These are phyloP conservation scores for Sebastes oblongus DNA, from an alignment of 2,797 vertebrate species.

Conservation along the genomic window DNA sequence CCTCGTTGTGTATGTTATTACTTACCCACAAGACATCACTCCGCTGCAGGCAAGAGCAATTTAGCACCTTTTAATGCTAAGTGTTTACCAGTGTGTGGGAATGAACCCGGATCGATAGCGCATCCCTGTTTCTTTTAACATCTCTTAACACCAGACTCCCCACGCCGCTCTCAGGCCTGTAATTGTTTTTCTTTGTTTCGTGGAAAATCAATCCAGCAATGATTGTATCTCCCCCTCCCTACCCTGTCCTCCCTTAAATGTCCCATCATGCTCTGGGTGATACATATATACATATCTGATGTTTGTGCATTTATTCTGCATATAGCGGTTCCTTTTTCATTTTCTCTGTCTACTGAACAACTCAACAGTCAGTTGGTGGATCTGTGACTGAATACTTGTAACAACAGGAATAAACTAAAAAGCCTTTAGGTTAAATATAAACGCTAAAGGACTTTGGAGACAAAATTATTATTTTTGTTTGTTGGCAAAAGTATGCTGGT, in stretches of 20 bases:
- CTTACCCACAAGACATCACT: slow-evolving; percentile 40
- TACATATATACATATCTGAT: neutral
- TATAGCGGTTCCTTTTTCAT: neutral
- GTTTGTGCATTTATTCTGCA: neutral
- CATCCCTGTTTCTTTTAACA: slow-evolving; percentile 58
- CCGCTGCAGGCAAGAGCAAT: slow-evolving; percentile 37
- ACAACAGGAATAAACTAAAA: neutral
- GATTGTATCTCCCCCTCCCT: slow-evolving; percentile 50
- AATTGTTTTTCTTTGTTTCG: slow-evolving; percentile 67
- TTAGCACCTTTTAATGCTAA: slow-evolving; percentile 69
- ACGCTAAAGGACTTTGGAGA: neutral
- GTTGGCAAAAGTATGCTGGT: too few relatives aligned
- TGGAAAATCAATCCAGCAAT: slow-evolving; percentile 67
- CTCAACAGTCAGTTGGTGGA: neutral
- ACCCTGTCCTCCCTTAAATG: slow-evolving; percentile 21
- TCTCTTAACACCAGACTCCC: slow-evolving; percentile 51
- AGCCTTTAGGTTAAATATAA: neutral
- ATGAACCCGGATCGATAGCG: slow-evolving; percentile 57
- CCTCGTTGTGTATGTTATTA: slow-evolving; percentile 25
- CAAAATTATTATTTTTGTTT: neutral
- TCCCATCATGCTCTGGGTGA: slow-evolving; percentile 17
- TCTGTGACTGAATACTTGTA: neutral
- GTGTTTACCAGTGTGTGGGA: slow-evolving; percentile 60
- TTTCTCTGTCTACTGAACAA: neutral
- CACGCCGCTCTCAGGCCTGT: slow-evolving; percentile 28